These are phyloP conservation scores for Sphecodes monilicornis DNA, from an alignment of 2,888 invertebrate species.

Conservation along the genomic window DNA sequence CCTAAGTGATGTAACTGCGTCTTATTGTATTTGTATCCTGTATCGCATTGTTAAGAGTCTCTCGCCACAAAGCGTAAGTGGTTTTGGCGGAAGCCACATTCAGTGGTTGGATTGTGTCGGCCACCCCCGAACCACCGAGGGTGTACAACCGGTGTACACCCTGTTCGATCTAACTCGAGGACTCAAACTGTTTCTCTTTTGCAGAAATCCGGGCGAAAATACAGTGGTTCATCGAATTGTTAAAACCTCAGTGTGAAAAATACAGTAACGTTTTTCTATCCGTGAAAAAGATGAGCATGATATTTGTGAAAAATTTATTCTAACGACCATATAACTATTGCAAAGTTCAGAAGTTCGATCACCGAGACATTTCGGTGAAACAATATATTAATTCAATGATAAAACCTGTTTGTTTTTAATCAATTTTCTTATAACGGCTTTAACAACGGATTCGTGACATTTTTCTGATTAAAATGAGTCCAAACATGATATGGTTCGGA, in stretches of 20 bases:
- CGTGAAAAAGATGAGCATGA: too few relatives aligned
- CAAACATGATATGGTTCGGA: too few relatives aligned
- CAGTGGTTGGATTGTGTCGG: conserved; percentile 83
- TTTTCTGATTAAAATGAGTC: neutral
- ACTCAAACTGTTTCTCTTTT: neutral
- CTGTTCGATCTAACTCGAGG: conserved; percentile 74
- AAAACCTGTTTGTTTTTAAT: neutral
- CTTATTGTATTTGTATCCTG: conserved; percentile 85
- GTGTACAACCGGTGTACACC: conserved; percentile 68
- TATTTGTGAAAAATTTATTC: neutral
- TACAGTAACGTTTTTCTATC: too few relatives aligned
- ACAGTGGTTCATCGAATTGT: neutral
- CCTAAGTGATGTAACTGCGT: conserved; percentile 85
- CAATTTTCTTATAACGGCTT: neutral
- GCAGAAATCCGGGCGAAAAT: neutral
- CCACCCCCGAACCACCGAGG: conserved; percentile 66
- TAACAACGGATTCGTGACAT: neutral
- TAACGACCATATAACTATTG: neutral
- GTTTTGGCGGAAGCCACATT: conserved; percentile 85
- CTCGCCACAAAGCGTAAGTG: conserved; percentile 84
- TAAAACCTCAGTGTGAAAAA: neutral
- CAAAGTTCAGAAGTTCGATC: neutral
- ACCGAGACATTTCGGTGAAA: too few relatives aligned
- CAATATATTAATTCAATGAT: neutral
- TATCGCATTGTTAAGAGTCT: conserved; percentile 84